Conservation (phyloP, 2,113 vertebrate genomes). For the Hassar affinis region DNA sequence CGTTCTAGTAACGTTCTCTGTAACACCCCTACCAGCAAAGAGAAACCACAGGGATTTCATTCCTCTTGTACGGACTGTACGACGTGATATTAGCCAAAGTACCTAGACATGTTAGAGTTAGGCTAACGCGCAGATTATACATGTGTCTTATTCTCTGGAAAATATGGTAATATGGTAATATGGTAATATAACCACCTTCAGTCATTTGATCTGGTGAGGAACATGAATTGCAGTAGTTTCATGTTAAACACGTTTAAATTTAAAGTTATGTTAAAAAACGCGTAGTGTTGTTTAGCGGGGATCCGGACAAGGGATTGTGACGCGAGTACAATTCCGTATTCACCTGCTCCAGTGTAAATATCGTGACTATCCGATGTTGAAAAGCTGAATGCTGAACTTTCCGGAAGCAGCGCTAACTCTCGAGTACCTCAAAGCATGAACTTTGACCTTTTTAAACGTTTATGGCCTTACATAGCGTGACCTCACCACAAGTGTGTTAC, state of each 20-base stretch:
- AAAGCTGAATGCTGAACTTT: conserved; percentile 36
- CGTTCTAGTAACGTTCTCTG: not conserved
- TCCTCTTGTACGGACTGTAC: not conserved
- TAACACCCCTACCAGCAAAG: not conserved
- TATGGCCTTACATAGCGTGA: conserved; percentile 80
- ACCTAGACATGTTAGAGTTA: not conserved
- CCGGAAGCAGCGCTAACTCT: conserved; percentile 65
- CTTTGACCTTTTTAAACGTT: conserved; percentile 67
- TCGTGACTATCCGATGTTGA: conserved; percentile 53
- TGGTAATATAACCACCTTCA: not conserved
- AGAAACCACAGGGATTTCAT: not conserved
- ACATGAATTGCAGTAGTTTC: not conserved
- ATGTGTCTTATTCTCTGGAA: not conserved
- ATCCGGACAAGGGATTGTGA: too few relatives aligned
- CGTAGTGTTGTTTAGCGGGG: too few relatives aligned
- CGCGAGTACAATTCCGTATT: conserved; percentile 31
- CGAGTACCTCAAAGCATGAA: conserved; percentile 89
- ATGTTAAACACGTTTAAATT: not conserved
- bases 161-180: too few relatives aligned
- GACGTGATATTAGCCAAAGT: not conserved
- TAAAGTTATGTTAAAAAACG: too few relatives aligned
- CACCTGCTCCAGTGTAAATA: conserved; percentile 66
- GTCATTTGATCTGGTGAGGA: not conserved
- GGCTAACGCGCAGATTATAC: not conserved
- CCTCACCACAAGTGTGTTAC: conserved; percentile 65